Percentiles rank a stretch among this genome's conserved stretches.
Evolutionary conservation across 2,113 vertebrate species (phyloP).

Genomic region (Triplophysa siluroides): DNA sequence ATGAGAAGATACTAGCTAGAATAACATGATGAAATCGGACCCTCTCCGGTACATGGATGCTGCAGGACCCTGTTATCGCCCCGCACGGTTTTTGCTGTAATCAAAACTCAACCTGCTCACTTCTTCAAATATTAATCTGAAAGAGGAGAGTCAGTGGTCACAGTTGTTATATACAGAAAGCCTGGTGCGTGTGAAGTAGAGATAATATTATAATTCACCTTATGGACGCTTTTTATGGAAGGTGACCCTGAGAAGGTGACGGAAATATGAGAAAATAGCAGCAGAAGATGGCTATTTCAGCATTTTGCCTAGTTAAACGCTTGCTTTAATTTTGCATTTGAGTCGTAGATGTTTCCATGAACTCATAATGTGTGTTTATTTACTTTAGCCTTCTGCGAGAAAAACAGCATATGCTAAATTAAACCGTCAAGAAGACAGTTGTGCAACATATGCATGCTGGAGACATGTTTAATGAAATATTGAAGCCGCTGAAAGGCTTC

Average conservation of each 20-base stretch:
- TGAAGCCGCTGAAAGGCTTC: conserved; percentile 68
- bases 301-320: neutral
- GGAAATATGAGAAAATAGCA: neutral
- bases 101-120: conserved; percentile 52
- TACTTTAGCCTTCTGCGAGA: neutral
- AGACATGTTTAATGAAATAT: conserved; percentile 75
- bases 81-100: conserved; percentile 47
- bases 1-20: conserved; percentile 48
- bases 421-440: conserved; percentile 61
- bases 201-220: neutral
- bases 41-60: conserved; percentile 4
- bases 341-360: conserved; percentile 9
- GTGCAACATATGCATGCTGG: conserved; percentile 65
- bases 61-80: conserved; percentile 32
- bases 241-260: conserved; percentile 3
- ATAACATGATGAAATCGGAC: conserved; percentile 44
- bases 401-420: conserved; percentile 62
- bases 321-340: neutral
- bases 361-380: conserved; percentile 11
- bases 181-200: neutral
- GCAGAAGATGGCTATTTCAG: neutral
- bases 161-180: neutral
- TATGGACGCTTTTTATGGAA: conserved; percentile 4
- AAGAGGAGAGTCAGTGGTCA: conserved; percentile 35
- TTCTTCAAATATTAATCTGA: conserved; percentile 59